Evolutionary conservation across 2,113 vertebrate species (phyloP).

Genomic region (Elgaria multicarinata): DNA sequence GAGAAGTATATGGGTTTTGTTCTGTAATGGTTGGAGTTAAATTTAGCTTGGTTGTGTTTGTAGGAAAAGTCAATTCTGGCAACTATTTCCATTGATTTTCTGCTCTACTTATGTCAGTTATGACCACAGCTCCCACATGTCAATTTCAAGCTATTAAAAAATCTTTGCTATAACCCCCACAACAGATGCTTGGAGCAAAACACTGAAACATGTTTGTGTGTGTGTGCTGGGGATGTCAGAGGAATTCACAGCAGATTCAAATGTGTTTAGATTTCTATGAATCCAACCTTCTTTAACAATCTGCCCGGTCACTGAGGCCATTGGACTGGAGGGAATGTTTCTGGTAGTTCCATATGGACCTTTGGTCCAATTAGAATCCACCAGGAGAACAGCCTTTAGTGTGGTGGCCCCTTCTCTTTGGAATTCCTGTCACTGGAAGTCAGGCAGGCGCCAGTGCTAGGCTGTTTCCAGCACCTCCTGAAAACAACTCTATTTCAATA

Average conservation of each 20-base stretch:
- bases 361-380: no score
- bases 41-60: constrained; percentile 36
- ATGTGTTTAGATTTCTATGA: background rate
- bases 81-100: constrained; percentile 64
- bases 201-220: background rate
- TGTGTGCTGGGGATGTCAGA: background rate
- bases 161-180: background rate
- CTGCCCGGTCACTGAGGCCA: no score
- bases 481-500: no score
- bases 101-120: constrained; percentile 63
- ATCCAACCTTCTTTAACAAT: no score
- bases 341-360: no score
- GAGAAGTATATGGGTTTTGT: background rate
- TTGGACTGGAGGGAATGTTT: no score
- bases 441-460: no score
- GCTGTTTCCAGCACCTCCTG: no score
- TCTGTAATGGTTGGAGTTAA: background rate
- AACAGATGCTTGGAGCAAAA: background rate
- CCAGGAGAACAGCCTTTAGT: no score
- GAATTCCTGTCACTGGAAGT: no score
- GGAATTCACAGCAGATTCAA: background rate
- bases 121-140: background rate
- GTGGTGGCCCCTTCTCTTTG: no score
- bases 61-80: constrained; percentile 43
- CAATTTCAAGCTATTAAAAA: constrained; percentile 23